phyloP scores from a whole-genome alignment of 2,113 vertebrate genomes.

The Corythoichthys intestinalis region DNA sequence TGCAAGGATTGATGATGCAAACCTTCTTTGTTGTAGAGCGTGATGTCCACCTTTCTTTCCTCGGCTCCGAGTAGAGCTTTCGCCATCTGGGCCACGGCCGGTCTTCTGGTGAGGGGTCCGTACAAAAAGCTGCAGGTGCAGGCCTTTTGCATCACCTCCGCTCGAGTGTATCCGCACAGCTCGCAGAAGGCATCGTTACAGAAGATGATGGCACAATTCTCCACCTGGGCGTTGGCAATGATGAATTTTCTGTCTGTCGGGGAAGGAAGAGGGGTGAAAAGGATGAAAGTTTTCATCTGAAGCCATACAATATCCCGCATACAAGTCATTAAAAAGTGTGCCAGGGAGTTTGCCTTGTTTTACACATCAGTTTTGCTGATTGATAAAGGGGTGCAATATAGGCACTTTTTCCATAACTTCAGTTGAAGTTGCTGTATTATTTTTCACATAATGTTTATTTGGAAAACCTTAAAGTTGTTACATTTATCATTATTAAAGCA shows the following conservation, averaged over 20 bases:
- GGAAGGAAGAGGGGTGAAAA: not conserved
- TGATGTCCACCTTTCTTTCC: constrained; percentile 88
- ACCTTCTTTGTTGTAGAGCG: constrained; percentile 89
- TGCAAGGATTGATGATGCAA: too few species aligned
- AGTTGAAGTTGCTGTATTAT: too few species aligned
- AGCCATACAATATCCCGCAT: too few species aligned
- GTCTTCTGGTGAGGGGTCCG: constrained; percentile 81
- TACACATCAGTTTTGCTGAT: too few species aligned
- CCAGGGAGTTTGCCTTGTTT: too few species aligned
- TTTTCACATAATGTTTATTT: too few species aligned
- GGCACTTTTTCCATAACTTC: too few species aligned
- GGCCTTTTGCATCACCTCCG: constrained; percentile 89
- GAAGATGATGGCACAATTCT: constrained; percentile 92
- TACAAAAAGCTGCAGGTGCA: constrained; percentile 91
- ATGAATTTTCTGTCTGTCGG: constrained; percentile 85
- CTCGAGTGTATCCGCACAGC: constrained; percentile 84
- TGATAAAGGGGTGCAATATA: too few species aligned
- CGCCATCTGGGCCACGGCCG: constrained; percentile 80
- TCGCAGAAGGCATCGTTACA: constrained; percentile 89
- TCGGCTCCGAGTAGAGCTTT: constrained; percentile 86
- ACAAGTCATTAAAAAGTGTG: too few species aligned
- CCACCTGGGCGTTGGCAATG: constrained; percentile 86
- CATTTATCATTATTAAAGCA: too few species aligned
- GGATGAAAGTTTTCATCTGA: too few species aligned
- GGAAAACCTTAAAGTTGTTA: too few species aligned